Base-by-base conservation (phyloP, 2,797 vertebrate species). In the Xenopus petersii region DNA sequence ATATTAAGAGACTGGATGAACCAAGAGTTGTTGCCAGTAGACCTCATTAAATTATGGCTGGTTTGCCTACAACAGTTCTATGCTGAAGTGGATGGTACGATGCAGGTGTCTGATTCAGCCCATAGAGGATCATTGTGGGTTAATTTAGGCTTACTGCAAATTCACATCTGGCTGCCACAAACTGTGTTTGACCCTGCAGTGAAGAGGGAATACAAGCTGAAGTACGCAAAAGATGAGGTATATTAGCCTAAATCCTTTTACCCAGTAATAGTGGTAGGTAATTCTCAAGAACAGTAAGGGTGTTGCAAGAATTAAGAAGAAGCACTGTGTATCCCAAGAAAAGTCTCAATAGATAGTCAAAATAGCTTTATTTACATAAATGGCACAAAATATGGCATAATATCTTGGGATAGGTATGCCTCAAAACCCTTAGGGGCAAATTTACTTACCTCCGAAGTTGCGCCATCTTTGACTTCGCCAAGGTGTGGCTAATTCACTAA, bases 121-220 rank as follows among this genome's bases (percentile, higher is more conserved):
- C 89, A 73, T n/a, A 89, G 93, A 1, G 98, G 95, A 24, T 91
- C 92, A 33, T 93, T 98, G 83, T 99, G 98, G 98, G 95, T 98
- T 75, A 92, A 90, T 82, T 92, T 98, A 84, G 97, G 96, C 75
- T 89, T 99, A 80, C 80, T 97, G 73, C 96, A 98, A 86, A 92
- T 98, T 81, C 94, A 94, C 81, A 82, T 94, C 15, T 99, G 97
- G 98, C 92, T 94, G 17, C 98, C 98, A 0, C 95, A 96, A 84
- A 94, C 94, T 10, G 91, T 91, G 74, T 98, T 98, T 79, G 98
- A 99, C 85, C 97, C 98, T 0, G 95, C 96, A 2, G 87, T 96
- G 79, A 99, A 98, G 88, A 93, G 94, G 70, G 91, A 94, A 16
- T 96, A 96, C 87, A 98, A 97, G 82, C 93, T 99, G 73, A 93